A percentile compares a stretch with the other conserved stretches of the same genome.
phyloP scores from a whole-genome alignment of 2,797 vertebrate genomes.

The Scarus forsteni region DNA sequence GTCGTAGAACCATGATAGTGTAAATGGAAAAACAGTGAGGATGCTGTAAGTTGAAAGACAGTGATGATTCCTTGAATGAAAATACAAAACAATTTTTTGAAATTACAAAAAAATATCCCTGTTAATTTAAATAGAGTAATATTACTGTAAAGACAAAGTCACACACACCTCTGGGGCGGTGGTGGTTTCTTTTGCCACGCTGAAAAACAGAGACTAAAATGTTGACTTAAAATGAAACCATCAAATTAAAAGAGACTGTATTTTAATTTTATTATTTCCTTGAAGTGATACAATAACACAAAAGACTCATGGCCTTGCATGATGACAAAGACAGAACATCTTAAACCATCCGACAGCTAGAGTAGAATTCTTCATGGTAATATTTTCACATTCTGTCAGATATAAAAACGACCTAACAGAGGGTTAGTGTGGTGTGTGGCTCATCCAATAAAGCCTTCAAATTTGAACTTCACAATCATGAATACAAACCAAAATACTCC shows the following conservation, averaged over 20 bases:
- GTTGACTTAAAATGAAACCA: too few species aligned
- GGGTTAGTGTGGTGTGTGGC: conserved; percentile 57
- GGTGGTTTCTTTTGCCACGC: too few species aligned
- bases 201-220: too few species aligned
- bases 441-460: conserved; percentile 53
- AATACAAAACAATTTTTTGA: too few species aligned
- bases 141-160: too few species aligned
- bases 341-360: conserved; percentile 62
- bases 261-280: conserved; percentile 74
- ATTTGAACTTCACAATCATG: conserved; percentile 46
- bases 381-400: conserved; percentile 73
- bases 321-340: conserved; percentile 69
- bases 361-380: conserved; percentile 58
- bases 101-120: too few species aligned
- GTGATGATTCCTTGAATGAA: too few species aligned
- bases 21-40: too few species aligned
- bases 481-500: conserved; percentile 52
- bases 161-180: too few species aligned
- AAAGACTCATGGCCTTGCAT: conserved; percentile 78
- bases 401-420: conserved; percentile 65
- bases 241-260: conserved; percentile 31
- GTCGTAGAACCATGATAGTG: too few species aligned
- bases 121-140: too few species aligned
- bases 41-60: too few species aligned
- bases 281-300: conserved; percentile 82